phyloP scores from a whole-genome alignment of 2,888 invertebrate genomes.

The Eurois occulta region DNA sequence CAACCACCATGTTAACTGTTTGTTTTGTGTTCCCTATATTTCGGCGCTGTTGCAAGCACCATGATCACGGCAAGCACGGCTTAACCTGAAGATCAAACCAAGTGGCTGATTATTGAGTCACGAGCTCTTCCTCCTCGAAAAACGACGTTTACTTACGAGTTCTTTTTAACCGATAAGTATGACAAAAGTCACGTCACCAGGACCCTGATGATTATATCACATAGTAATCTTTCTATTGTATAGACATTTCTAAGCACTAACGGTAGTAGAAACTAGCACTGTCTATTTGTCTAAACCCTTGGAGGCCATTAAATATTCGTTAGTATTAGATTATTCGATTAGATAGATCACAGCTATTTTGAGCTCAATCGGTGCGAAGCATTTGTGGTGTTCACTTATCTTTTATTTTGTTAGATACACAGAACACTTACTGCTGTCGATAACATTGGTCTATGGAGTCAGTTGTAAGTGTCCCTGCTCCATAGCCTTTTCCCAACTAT shows the following conservation, averaged over 20 bases:
- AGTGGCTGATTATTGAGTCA: no score
- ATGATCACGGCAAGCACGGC: no score
- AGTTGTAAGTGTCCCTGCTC: background rate
- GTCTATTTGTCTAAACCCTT: background rate
- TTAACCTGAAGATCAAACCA: no score
- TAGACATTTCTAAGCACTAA: background rate
- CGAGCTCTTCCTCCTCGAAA: no score
- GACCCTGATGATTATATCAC: background rate
- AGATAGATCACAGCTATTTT: constrained; percentile 25
- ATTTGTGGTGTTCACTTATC: constrained; percentile 5
- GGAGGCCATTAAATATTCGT: constrained; percentile 41
- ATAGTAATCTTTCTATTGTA: background rate
- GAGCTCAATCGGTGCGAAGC: background rate
- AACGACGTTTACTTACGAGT: background rate
- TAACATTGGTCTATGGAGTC: background rate
- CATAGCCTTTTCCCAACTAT: background rate
- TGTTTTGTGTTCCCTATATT: no score
- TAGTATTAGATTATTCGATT: constrained; percentile 27
- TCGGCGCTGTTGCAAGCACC: no score
- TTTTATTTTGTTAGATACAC: background rate
- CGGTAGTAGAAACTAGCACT: background rate
- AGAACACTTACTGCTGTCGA: background rate
- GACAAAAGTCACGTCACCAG: background rate
- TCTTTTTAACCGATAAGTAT: background rate
- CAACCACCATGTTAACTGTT: no score